Conservation (phyloP, 2,888 invertebrate species). For the Nemoura dubitans region DNA sequence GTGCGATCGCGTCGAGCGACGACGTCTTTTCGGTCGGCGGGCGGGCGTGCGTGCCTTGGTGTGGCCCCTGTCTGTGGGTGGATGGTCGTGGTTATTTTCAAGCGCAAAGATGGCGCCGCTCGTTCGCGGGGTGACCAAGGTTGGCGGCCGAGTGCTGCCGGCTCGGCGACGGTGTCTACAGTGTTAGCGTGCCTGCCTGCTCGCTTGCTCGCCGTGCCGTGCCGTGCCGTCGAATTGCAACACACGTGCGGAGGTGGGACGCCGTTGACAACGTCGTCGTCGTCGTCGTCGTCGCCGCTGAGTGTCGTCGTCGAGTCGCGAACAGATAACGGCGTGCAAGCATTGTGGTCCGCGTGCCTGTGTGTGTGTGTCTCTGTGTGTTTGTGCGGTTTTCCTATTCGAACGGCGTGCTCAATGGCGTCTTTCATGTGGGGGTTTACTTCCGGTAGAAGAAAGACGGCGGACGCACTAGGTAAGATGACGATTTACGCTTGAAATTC, state of each 20-base stretch:
- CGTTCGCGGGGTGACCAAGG: conserved; percentile 17
- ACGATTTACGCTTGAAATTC: neutral
- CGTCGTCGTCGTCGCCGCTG: neutral
- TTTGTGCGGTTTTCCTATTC: neutral
- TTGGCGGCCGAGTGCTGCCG: neutral
- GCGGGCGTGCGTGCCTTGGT: neutral
- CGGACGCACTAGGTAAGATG: neutral
- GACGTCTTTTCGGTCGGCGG: neutral
- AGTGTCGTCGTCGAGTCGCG: neutral
- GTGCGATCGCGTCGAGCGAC: neutral
- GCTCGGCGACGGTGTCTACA: neutral
- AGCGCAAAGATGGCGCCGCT: conserved; percentile 23
- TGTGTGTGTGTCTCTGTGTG: neutral
- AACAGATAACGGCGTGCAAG: neutral
- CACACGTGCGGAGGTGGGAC: neutral
- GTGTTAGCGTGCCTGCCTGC: neutral
- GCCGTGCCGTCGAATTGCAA: neutral
- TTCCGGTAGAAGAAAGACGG: neutral
- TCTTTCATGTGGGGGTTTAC: neutral
- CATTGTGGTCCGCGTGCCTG: neutral
- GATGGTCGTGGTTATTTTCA: conserved; percentile 24
- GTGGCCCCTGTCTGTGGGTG: conserved; percentile 15
- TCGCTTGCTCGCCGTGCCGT: too few species aligned
- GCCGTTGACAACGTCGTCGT: neutral
- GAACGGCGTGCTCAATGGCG: neutral